Evolutionary conservation across 1,140 invertebrate genomes (phyloP).

Genomic region (Bacillus rossius): DNA sequence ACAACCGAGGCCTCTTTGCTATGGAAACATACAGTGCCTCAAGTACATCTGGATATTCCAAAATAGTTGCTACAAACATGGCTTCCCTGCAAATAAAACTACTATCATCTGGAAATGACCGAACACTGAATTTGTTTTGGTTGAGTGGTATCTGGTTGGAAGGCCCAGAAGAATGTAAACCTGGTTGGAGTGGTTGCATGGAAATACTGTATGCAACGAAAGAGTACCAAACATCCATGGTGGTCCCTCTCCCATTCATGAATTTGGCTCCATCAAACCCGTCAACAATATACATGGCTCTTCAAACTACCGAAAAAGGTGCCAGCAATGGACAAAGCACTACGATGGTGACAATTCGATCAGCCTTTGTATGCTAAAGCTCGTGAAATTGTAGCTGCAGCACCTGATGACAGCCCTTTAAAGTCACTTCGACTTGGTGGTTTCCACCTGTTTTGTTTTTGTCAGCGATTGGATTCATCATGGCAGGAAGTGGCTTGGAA

Average conservation of each 20-base stretch:
- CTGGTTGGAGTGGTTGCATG: slow-evolving; percentile 31
- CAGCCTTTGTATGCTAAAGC: neutral
- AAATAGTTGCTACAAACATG: neutral
- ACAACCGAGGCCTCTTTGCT: neutral
- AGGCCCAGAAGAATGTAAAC: slow-evolving; percentile 10
- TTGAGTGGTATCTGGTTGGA: slow-evolving; percentile 22
- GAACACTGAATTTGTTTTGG: slow-evolving; percentile 1
- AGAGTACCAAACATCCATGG: neutral
- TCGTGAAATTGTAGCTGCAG: slow-evolving; percentile 29
- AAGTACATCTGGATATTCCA: neutral
- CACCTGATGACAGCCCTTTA: slow-evolving; percentile 18
- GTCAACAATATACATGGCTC: neutral
- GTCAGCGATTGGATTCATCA: too few relatives aligned
- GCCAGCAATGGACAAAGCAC: slow-evolving; percentile 23
- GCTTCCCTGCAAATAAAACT: neutral
- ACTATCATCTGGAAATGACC: neutral
- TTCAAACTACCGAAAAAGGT: neutral
- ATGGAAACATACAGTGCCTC: neutral
- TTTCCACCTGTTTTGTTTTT: slow-evolving; percentile 34
- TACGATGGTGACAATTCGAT: slow-evolving; percentile 21
- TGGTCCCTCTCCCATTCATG: neutral
- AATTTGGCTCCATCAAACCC: neutral
- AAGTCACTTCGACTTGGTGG: slow-evolving; percentile 25
- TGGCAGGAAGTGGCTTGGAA: too few relatives aligned
- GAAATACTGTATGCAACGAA: too few relatives aligned